phyloP scores from a whole-genome alignment of 92 coral and sea anemone genomes.

The Paragorgia papillata region DNA sequence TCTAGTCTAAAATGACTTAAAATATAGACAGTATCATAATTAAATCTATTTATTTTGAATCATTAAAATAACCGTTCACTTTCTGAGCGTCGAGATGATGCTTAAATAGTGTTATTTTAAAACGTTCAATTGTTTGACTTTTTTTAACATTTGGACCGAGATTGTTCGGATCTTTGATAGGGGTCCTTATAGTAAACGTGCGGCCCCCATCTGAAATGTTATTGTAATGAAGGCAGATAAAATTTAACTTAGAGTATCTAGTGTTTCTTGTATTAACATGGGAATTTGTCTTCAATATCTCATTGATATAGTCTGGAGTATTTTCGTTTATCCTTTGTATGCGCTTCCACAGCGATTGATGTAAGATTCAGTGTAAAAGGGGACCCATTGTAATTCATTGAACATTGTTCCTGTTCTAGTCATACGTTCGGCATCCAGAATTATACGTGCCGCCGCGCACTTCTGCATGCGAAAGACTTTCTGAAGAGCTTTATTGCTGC shows the following conservation, averaged over 20 bases:
- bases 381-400: constrained; percentile 43
- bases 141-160: background rate
- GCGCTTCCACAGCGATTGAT: constrained; percentile 24
- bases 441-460: constrained; percentile 43
- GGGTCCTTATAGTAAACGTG: constrained; percentile 43
- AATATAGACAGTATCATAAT: no score
- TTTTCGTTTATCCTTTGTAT: constrained; percentile 15
- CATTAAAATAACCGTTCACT: no score
- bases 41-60: no score
- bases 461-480: constrained; percentile 45
- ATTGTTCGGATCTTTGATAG: constrained; percentile 40
- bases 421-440: constrained; percentile 33
- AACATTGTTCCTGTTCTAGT: constrained; percentile 10
- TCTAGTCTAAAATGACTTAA: no score
- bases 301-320: constrained; percentile 8
- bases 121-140: no score
- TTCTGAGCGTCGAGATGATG: no score
- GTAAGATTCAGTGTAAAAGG: constrained; percentile 41
- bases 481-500: constrained; percentile 23
- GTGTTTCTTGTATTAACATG: constrained; percentile 8
- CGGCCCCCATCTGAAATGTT: constrained; percentile 44
- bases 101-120: no score
- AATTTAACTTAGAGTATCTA: constrained; percentile 5
- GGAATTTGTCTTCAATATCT: background rate
- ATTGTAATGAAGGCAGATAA: constrained; percentile 30